These are phyloP conservation scores for Urophycis tenuis DNA, from an alignment of 2,797 vertebrate genomes.

Conservation along the genomic window DNA sequence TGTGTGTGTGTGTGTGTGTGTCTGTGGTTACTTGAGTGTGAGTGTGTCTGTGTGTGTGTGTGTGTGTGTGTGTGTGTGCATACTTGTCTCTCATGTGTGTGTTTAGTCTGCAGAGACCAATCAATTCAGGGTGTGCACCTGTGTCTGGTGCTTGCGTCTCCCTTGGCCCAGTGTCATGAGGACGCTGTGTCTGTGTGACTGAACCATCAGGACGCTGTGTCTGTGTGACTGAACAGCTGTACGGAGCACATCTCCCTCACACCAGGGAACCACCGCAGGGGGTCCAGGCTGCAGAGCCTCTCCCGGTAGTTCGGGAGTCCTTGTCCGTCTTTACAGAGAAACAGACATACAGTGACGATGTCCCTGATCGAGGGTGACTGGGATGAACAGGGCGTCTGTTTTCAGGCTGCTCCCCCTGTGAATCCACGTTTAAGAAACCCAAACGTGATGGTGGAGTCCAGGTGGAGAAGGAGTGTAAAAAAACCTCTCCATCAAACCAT, in stretches of 20 bases:
- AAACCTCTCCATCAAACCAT: background rate
- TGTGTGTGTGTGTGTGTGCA: background rate
- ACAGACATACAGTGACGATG: background rate
- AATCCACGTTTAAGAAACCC: background rate
- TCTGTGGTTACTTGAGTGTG: conserved; percentile 10
- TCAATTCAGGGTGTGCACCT: conserved; percentile 62
- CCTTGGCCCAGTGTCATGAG: background rate
- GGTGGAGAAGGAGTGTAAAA: background rate
- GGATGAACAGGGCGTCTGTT: background rate
- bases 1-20: conserved; percentile 12
- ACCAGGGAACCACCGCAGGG: background rate
- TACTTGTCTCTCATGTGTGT: conserved; percentile 10
- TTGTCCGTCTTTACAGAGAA: background rate
- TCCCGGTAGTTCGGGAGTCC: background rate
- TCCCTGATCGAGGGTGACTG: background rate
- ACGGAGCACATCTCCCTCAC: background rate
- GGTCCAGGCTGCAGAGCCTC: background rate
- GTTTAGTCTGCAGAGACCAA: conserved; percentile 62
- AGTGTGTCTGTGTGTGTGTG: background rate
- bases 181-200: too few relatives aligned
- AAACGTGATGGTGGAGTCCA: background rate
- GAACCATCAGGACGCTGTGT: too few relatives aligned
- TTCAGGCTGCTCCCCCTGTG: background rate
- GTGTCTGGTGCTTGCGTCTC: conserved; percentile 37
- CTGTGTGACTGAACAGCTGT: background rate